Base-by-base conservation (phyloP, 2,797 vertebrate genomes). In the Protonibea diacanthus region DNA sequence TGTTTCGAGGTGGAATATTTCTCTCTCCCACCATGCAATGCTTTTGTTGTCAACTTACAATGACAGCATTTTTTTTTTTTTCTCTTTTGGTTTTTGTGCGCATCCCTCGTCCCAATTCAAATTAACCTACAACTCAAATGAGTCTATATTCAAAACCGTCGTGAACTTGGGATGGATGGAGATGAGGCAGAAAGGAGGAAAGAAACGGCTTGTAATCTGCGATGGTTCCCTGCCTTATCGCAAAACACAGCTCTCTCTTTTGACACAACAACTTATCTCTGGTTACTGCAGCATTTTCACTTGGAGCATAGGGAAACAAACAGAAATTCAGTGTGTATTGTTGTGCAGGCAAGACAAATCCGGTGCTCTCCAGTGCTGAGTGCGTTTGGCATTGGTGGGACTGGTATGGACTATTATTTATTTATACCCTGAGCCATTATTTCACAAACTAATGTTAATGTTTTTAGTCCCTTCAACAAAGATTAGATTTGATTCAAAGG, bases 201-300 rank as follows among this genome's bases (percentile, higher is more conserved):
- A 61, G 66, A 79, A 78, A 81, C 51, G 59, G 42, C 63, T 71
- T 60, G 48, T 72, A 38, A 61, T 76, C 33, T 75, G 53, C 64
- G 73, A 87, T 83, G 71, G 33, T 83, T 69, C 53, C 75, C 56
- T 51, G 83, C 67, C 91, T 93, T 93, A 95, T 94, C 88, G 42
- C 66, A 53, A 75, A 83, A 78, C 29, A 86, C 91, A 94, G 90
- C 87, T 81, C 75, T 82, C 76, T 76, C 70, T 79, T 92, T 86
- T 81, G 82, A 84, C 64, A 76, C 45, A 44, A 76, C 74, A 63
- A 86, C 81, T 90, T 85, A 81, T 82, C 85, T 77, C 25, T 70
- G 62, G 60, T 89, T 81, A 68, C 70, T 56, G 62, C 51, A 14
- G 74, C 14, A 72, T 74, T 89, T 89, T 81, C 40, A 82, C 69